Evolutionary conservation across 1,140 invertebrate species (phyloP).

Genomic region (Nasonia giraulti): DNA sequence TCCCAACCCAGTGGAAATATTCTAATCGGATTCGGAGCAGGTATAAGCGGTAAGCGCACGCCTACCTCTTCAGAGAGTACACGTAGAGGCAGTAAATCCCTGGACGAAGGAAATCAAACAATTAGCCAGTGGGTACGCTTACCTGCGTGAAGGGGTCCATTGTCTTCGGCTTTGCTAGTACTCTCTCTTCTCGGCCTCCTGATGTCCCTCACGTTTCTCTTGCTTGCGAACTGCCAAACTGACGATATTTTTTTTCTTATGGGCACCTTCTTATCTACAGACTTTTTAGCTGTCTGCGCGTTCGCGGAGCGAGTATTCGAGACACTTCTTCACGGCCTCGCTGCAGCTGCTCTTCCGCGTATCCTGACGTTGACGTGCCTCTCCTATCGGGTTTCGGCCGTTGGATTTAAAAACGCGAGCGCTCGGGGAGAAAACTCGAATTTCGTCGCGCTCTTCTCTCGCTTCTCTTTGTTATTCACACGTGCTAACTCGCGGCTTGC

Average conservation of each 20-base stretch:
- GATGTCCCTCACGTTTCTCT: neutral
- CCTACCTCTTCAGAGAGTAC: neutral
- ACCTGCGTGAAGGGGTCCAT: slow-evolving; percentile 69
- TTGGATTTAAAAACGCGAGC: slow-evolving; percentile 61
- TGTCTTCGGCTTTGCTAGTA: slow-evolving; percentile 39
- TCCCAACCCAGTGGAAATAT: neutral
- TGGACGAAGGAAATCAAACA: slow-evolving; percentile 16
- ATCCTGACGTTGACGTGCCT: neutral
- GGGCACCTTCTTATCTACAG: no score
- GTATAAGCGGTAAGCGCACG: slow-evolving; percentile 10
- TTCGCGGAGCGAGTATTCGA: neutral
- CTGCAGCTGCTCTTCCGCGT: slow-evolving; percentile 20
- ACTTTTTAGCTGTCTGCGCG: neutral
- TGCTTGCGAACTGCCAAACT: neutral
- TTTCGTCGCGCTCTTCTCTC: neutral
- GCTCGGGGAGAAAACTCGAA: neutral
- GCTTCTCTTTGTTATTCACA: neutral
- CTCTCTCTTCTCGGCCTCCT: neutral
- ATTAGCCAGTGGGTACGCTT: slow-evolving; percentile 43
- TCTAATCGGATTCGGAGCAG: slow-evolving; percentile 45
- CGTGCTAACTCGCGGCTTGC: neutral
- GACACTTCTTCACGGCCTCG: neutral
- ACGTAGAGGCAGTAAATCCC: slow-evolving; percentile 11
- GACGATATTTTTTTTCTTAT: neutral
- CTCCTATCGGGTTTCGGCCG: slow-evolving; percentile 55